Conservation (phyloP, 2,113 vertebrate genomes). For the Rattus rattus region DNA sequence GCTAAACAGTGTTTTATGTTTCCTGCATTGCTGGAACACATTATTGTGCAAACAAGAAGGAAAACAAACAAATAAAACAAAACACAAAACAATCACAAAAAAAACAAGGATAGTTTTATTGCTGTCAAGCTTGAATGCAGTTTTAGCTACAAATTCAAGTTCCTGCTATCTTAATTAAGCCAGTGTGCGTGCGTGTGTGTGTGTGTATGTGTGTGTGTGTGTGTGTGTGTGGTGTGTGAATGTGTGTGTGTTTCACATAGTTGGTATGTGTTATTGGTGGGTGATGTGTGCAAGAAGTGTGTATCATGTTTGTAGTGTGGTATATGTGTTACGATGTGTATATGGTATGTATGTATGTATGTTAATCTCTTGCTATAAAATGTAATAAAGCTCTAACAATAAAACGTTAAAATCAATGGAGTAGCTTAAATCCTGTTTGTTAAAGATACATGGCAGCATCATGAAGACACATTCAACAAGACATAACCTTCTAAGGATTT, state of each 20-base stretch:
- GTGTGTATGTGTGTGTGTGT: background rate
- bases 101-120: background rate
- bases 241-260: no score
- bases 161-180: background rate
- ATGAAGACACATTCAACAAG: background rate
- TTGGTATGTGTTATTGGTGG: background rate
- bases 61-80: background rate
- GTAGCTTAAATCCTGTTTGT: background rate
- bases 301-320: background rate
- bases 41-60: background rate
- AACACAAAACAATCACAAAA: no score
- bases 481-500: background rate
- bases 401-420: conserved; percentile 18
- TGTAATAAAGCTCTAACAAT: background rate
- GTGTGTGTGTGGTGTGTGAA: no score
- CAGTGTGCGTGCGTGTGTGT: background rate
- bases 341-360: background rate
- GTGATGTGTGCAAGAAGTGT: background rate
- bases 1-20: background rate
- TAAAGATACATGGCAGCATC: background rate
- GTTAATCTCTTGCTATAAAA: conserved; percentile 18
- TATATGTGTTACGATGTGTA: background rate
- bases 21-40: background rate
- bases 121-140: background rate
- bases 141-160: background rate